Conservation (phyloP, 1,140 invertebrate species). For the Agrilus planipennis region DNA sequence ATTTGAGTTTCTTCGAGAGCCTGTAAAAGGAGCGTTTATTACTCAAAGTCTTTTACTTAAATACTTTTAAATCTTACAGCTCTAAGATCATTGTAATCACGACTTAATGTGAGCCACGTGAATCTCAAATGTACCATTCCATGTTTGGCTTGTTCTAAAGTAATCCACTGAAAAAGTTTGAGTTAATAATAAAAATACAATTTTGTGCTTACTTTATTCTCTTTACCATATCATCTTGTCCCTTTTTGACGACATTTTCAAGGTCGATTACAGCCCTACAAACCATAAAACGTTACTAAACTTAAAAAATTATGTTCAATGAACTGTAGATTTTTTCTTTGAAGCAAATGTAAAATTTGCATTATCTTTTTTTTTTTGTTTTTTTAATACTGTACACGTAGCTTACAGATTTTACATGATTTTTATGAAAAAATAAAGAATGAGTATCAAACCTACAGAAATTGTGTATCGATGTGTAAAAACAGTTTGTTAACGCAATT, state of each 20-base stretch:
- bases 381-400: too few relatives aligned
- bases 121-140: conserved; percentile 81
- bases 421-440: too few relatives aligned
- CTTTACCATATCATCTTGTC: conserved; percentile 55
- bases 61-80: conserved; percentile 44
- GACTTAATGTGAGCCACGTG: conserved; percentile 73
- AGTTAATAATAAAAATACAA: neutral
- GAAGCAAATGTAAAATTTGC: too few relatives aligned
- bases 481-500: too few relatives aligned
- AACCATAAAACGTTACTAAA: too few relatives aligned
- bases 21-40: conserved; percentile 29
- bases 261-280: conserved; percentile 48
- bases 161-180: conserved; percentile 63
- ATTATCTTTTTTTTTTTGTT: too few relatives aligned
- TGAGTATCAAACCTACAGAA: too few relatives aligned
- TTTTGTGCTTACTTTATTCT: neutral
- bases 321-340: too few relatives aligned
- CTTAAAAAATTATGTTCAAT: neutral
- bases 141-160: conserved; percentile 85
- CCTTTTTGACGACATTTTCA: conserved; percentile 50
- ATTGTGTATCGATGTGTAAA: too few relatives aligned
- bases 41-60: neutral
- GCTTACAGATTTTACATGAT: too few relatives aligned
- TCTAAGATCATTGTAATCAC: conserved; percentile 57
- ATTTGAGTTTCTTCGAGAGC: conserved; percentile 64